These are phyloP conservation scores for Columba guinea DNA, from an alignment of 2,797 vertebrate species.

Conservation along the genomic window DNA sequence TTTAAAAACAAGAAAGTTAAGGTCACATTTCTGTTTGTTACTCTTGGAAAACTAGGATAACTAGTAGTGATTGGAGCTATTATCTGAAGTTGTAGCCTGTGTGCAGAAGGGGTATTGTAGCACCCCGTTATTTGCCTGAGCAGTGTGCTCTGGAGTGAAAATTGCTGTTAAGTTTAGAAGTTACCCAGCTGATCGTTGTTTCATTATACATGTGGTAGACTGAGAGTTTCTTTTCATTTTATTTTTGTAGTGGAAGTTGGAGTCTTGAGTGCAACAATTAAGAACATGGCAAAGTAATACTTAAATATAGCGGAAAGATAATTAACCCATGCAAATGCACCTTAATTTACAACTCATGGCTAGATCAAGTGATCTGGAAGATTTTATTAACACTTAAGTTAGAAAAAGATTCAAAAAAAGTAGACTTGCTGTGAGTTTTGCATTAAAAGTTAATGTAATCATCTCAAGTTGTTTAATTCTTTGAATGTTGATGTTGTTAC, in stretches of 20 bases:
- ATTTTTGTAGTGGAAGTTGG: not conserved
- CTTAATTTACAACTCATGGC: not conserved
- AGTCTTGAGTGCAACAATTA: not conserved
- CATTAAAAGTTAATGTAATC: not conserved
- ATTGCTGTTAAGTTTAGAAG: not conserved
- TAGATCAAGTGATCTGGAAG: not conserved
- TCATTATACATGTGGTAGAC: fast-evolving
- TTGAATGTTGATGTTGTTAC: not conserved
- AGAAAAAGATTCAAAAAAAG: not conserved
- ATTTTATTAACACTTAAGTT: not conserved
- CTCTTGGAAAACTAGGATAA: not conserved
- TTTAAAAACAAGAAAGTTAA: not conserved
- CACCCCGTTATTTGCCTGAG: fast-evolving
- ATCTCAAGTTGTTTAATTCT: not conserved
- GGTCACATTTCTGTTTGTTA: not conserved
- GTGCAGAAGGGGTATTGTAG: not conserved
- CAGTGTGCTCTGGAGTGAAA: not conserved
- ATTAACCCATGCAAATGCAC: not conserved
- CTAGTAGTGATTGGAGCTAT: not conserved
- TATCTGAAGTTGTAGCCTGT: not conserved
- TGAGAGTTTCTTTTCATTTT: not conserved
- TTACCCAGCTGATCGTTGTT: not conserved
- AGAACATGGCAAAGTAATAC: not conserved
- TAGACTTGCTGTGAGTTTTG: not conserved
- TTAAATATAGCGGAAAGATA: not conserved